Evolutionary conservation across 2,113 vertebrate genomes (phyloP), one percentile per base, ranked within the genome.

Genomic region (Isurus oxyrinchus): DNA sequence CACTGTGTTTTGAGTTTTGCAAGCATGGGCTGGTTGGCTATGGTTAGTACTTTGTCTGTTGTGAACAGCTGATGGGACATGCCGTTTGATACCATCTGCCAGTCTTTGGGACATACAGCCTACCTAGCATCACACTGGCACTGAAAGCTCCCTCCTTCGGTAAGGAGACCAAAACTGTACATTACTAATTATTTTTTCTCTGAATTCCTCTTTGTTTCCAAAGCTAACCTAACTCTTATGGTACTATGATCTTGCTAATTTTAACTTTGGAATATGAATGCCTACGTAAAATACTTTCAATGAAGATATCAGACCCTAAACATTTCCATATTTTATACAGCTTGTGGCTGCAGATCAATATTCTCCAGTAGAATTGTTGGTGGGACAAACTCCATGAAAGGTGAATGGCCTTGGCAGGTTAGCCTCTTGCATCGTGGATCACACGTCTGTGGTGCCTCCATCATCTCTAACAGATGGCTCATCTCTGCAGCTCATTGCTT

Each of bases 401-500:
- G 99, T 0, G 99, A 99, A 98, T 98, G 99, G 97, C 99, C 99
- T 0, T 99, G 99, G 99, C 99, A 99, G 96, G 99, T 99, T 97
- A 99, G 99, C 97, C 98, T 99, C 79, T 98, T 98, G 13, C 98
- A 98, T 21, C 44, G 44, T 49, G 97, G 98, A 0, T 98, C 97
- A 0, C 99, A 99, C 97, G 98, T 98, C 23, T 99, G 99, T 0
- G 99, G 99, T 0, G 99, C 99, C 0, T 98, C 99, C 0, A 97
- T 99, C 97, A 96, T 99, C 96, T 98, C 97, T 0, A 96, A 98
- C 14, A 97, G 94, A 81, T 99, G 99, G 99, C 97, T 99, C 87
- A 98, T 99, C 97, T 99, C 98, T 0, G 99, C 99, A 0, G 99
- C 99, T 19, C 99, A 99, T 97, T 99, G 99, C 97, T 99, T 99